Evolutionary conservation across 2,888 invertebrate species (phyloP), one percentile per base, ranked within the genome.

Genomic region (Cataglyphis altisquamis): DNA sequence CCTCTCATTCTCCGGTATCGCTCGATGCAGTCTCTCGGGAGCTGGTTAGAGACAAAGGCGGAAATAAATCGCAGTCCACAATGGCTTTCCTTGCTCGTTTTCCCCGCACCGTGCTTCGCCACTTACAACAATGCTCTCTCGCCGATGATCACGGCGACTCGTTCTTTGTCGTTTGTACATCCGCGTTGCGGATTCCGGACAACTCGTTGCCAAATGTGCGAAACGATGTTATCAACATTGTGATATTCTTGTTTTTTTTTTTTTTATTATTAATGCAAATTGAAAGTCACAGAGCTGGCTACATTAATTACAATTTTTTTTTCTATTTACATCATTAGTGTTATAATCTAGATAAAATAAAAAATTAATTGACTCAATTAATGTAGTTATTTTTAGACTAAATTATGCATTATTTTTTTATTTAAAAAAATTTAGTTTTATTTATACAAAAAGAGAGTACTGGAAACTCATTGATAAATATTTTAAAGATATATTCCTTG

Each of bases 11-110:
- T 84, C 84, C 83, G 89, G 87, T 91, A 89, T 91, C 89, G 90
- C 84, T 67, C 55, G 57, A 63, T 45, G 86, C 86, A 85, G 86
- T 88, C 90, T 88, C 90, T 73, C 36, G 87, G 85, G 91, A 86
- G 84, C 84, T 88, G 89, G 88, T 91, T 91, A 90, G 91, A 89
- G 90, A 88, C 89, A 90, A 91, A 91, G 85, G 87, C 83, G 86
- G 86, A 87, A 90, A 91, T 91, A 91, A 91, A 91, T 91, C 90
- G 85, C 73, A 52, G 62, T 41, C 81, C 80, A 84, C 86, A 86
- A 88, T 87, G 86, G 85, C 86, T 80, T 87, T 85, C 82, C 82
- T 80, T 70, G 63, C 85, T 80, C 57, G 74, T 72, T 74, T 70
- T 75, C 57, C 45, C 64, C 70, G 29, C 67, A 15, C 70, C 64